Conservation (phyloP, 2,113 vertebrate species). For the Ophiodon elongatus region DNA sequence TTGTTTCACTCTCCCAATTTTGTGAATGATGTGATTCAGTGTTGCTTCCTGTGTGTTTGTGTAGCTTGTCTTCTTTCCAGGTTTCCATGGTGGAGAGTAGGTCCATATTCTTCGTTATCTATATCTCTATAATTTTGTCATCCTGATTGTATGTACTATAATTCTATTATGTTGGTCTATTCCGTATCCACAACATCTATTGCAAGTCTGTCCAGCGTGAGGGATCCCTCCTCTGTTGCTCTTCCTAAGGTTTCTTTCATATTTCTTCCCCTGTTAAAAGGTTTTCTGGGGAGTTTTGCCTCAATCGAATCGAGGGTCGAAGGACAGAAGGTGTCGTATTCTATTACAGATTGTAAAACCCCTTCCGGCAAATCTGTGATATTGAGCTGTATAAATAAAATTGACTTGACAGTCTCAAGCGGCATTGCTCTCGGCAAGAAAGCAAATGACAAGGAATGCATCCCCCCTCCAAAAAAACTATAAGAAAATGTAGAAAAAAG, state of each 20-base stretch:
- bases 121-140: neutral
- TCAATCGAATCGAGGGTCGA: neutral
- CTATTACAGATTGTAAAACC: neutral
- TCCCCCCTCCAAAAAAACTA: neutral
- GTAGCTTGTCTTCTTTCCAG: too few species aligned
- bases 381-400: neutral
- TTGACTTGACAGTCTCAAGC: neutral
- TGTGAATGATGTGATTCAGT: too few species aligned
- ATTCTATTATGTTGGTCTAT: too few species aligned
- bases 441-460: neutral
- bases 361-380: neutral
- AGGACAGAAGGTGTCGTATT: neutral
- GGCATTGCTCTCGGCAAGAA: neutral
- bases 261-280: neutral
- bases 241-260: neutral
- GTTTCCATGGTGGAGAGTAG: too few species aligned
- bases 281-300: neutral
- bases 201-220: neutral
- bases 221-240: neutral
- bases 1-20: too few species aligned
- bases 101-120: too few species aligned
- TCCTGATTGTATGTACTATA: neutral
- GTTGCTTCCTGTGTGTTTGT: too few species aligned
- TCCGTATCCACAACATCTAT: neutral
- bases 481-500: neutral